These are phyloP conservation scores for Holothuria glaberrima DNA, from an alignment of 35 echinoderm and acorn worm genomes.

Conservation along the genomic window DNA sequence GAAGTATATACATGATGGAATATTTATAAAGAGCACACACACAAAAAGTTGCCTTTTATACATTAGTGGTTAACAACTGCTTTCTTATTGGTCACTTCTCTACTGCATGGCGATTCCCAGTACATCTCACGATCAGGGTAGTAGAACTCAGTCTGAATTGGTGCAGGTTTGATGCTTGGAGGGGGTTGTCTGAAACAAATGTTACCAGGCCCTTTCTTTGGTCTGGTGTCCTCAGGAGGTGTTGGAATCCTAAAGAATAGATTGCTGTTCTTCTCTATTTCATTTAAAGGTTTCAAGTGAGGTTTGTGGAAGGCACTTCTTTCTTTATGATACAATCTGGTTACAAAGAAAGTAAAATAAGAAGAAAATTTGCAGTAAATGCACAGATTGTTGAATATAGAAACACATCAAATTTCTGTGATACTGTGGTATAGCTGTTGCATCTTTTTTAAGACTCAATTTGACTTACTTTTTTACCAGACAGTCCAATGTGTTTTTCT, in stretches of 20 bases:
- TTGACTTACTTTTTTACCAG: no score
- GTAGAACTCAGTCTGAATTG: slow-evolving; percentile 89
- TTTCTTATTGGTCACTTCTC: slow-evolving; percentile 73
- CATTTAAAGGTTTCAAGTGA: slow-evolving; percentile 58
- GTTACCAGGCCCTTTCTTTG: slow-evolving; percentile 74
- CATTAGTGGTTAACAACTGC: not conserved
- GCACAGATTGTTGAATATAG: no score
- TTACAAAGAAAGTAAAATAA: not conserved
- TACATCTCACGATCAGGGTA: slow-evolving; percentile 91
- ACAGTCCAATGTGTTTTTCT: no score
- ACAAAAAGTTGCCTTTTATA: not conserved
- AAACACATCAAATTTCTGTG: no score
- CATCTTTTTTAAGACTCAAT: no score
- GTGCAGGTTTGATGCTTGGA: slow-evolving; percentile 76
- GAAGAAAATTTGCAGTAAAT: no score
- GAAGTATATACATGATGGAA: not conserved
- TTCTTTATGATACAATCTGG: slow-evolving; percentile 89
- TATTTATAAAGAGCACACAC: not conserved
- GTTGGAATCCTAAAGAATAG: slow-evolving; percentile 75
- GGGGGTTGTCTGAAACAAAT: slow-evolving; percentile 84
- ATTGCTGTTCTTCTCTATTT: slow-evolving; percentile 64
- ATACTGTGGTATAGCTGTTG: no score
- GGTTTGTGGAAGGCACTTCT: slow-evolving; percentile 61
- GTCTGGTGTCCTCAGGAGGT: slow-evolving; percentile 27
- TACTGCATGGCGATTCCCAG: slow-evolving; percentile 70